Conservation (phyloP, 92 coral and sea anemone genomes). For the Umimayanthus kanabou region DNA sequence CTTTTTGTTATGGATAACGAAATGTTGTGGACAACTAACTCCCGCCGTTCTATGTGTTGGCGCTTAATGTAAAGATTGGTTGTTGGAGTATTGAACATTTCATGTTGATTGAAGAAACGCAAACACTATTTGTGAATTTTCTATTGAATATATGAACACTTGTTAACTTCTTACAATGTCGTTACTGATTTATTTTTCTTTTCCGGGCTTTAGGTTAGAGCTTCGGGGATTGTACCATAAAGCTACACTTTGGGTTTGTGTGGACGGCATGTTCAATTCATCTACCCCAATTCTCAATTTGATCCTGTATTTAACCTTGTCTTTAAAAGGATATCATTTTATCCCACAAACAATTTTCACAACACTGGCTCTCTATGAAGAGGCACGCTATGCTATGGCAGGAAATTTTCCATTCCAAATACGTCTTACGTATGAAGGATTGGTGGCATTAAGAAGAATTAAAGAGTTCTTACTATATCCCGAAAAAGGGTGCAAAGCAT, state of each 20-base stretch:
- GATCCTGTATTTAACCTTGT: slow-evolving; percentile 10
- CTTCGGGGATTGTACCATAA: neutral
- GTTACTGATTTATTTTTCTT: neutral
- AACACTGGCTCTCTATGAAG: slow-evolving; percentile 12
- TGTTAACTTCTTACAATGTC: neutral
- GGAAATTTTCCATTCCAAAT: slow-evolving; percentile 1
- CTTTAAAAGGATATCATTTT: neutral
- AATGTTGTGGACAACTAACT: no score
- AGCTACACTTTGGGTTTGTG: no score
- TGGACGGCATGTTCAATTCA: neutral
- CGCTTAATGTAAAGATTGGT: no score
- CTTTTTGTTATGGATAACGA: no score
- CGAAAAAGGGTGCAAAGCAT: slow-evolving; percentile 4
- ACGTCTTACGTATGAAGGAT: neutral
- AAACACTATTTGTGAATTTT: neutral
- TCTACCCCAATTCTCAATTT: slow-evolving; percentile 3
- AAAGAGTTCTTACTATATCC: slow-evolving; percentile 3
- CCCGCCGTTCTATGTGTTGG: no score
- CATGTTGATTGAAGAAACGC: no score
- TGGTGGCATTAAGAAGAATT: slow-evolving; percentile 23
- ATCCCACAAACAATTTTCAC: slow-evolving; percentile 17
- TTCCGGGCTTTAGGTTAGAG: slow-evolving; percentile 1
- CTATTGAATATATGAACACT: no score
- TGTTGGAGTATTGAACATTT: no score
- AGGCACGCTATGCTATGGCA: neutral